Evolutionary conservation across 35 echinoderm and acorn worm genomes (phyloP).

Genomic region (Eucidaris tribuloides): DNA sequence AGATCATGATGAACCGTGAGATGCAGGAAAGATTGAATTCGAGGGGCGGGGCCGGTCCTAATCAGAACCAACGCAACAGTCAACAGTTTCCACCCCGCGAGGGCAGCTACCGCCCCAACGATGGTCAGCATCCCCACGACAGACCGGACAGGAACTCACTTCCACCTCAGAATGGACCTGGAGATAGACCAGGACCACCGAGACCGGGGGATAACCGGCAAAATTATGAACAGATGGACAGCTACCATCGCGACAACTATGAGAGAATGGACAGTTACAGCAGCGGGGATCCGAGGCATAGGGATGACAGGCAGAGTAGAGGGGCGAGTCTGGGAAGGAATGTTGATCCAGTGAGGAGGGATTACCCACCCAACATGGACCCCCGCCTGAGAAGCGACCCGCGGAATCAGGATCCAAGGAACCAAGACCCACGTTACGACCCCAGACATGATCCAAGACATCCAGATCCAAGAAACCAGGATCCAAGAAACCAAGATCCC

Average conservation of each 20-base stretch:
- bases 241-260: conserved; percentile 60
- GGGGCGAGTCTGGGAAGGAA: conserved; percentile 1
- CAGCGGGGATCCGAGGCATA: conserved; percentile 1
- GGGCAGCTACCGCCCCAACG: conserved; percentile 23
- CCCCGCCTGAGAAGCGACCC: neutral
- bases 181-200: conserved; percentile 2
- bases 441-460: conserved; percentile 6
- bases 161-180: conserved; percentile 46
- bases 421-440: conserved; percentile 30
- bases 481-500: conserved; percentile 41
- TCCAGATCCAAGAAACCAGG: neutral
- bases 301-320: conserved; percentile 3
- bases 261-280: conserved; percentile 59
- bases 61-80: conserved; percentile 30
- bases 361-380: neutral
- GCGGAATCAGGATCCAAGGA: neutral
- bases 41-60: neutral
- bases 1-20: conserved; percentile 23
- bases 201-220: conserved; percentile 32
- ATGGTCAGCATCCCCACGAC: neutral
- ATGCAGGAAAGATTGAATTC: conserved; percentile 20
- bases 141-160: conserved; percentile 8
- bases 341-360: neutral
- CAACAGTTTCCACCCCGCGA: conserved; percentile 11
- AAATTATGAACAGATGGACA: conserved; percentile 74